Percentiles rank a stretch among this genome's conserved stretches.
These are phyloP conservation scores for Drosophila affinis DNA, from an alignment of 2,888 invertebrate genomes.

Conservation along the genomic window DNA sequence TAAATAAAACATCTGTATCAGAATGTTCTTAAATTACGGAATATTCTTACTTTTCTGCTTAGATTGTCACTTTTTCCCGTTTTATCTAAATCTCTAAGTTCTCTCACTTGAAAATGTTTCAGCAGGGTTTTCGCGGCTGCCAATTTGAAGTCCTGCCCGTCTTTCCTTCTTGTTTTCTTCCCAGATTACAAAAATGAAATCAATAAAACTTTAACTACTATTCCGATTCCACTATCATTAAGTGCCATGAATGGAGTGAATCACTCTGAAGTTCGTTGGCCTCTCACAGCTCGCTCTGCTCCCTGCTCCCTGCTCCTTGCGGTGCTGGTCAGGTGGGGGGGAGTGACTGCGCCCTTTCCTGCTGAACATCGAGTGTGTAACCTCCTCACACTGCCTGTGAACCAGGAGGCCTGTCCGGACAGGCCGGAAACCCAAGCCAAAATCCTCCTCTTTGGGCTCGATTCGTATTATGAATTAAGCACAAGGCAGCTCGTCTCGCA, in stretches of 20 bases:
- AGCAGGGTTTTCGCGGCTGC: too few species aligned
- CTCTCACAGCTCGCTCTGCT: not conserved
- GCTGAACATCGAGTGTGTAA: not conserved
- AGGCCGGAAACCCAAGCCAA: constrained; percentile 2
- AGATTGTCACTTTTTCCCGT: too few species aligned
- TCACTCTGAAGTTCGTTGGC: not conserved
- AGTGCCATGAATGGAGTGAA: not conserved
- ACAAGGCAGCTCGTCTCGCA: constrained; percentile 52
- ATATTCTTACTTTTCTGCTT: too few species aligned
- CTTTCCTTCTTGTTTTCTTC: too few species aligned
- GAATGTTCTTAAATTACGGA: too few species aligned
- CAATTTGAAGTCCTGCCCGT: too few species aligned
- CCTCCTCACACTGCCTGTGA: constrained; percentile 33
- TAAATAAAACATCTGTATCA: too few species aligned
- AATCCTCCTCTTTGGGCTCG: constrained; percentile 16
- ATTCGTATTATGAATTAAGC: constrained; percentile 73
- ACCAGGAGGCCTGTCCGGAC: constrained; percentile 12
- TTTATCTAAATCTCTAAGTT: too few species aligned
- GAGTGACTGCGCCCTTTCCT: too few species aligned
- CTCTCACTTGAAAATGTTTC: too few species aligned
- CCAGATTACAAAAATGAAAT: too few species aligned
- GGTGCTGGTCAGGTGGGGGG: not conserved
- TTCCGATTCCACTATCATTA: not conserved
- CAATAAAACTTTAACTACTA: not conserved
- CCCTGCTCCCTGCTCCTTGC: too few species aligned